Percentiles rank a stretch among this genome's conserved stretches.
Conservation (phyloP, 2,888 invertebrate genomes). For the Cataglyphis cursor region DNA sequence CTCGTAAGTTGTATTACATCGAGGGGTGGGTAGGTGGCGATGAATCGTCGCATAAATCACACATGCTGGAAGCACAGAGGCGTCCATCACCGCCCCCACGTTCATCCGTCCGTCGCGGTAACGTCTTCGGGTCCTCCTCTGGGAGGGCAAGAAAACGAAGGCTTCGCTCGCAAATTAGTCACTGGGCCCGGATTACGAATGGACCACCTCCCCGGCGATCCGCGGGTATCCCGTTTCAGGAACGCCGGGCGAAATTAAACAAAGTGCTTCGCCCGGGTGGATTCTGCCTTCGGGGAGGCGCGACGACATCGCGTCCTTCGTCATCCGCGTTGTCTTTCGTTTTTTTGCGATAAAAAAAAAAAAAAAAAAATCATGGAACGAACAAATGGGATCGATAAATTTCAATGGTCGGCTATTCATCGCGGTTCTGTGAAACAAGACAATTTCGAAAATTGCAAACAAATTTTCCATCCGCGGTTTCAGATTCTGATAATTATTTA, state of each 20-base stretch:
- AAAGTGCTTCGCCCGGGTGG: constrained; percentile 59
- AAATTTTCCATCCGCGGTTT: not conserved
- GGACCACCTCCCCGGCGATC: constrained; percentile 68
- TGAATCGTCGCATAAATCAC: constrained; percentile 81
- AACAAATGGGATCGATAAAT: constrained; percentile 43
- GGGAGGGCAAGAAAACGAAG: constrained; percentile 54
- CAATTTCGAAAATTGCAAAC: constrained; percentile 4
- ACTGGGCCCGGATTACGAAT: constrained; percentile 79
- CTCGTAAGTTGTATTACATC: constrained; percentile 62
- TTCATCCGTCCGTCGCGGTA: constrained; percentile 62
- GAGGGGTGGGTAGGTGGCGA: constrained; percentile 74
- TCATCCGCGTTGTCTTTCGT: constrained; percentile 45
- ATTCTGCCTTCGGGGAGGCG: constrained; percentile 58
- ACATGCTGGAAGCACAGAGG: constrained; percentile 78
- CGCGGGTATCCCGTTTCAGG: constrained; percentile 77
- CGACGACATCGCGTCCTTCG: constrained; percentile 54
- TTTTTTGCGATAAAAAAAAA: constrained; percentile 4
- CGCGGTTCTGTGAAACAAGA: constrained; percentile 19
- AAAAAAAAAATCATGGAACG: constrained; percentile 17
- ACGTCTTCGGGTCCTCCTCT: constrained; percentile 58
- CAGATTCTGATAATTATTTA: not conserved
- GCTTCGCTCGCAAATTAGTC: constrained; percentile 81
- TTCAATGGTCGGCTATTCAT: constrained; percentile 19
- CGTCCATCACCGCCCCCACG: constrained; percentile 84
- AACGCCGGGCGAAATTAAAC: constrained; percentile 75